phyloP scores from a whole-genome alignment of 2,888 invertebrate genomes.

The Chrysotoxum bicinctum region DNA sequence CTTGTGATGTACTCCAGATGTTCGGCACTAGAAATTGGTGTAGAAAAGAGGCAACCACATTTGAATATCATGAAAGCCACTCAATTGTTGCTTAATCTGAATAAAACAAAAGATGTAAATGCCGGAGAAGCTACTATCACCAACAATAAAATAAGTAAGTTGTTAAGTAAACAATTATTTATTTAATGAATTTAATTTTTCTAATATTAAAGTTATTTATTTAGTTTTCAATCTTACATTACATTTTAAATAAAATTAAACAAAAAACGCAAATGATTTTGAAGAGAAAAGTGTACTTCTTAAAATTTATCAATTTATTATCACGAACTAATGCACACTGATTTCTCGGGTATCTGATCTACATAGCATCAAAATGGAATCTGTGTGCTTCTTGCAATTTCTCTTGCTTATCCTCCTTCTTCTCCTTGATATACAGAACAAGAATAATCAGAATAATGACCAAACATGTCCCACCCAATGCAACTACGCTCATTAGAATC shows the following conservation, averaged over 20 bases:
- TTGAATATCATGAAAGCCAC: too few species aligned
- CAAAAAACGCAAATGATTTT: background rate
- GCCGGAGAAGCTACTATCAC: too few species aligned
- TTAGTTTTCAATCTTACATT: conserved; percentile 2
- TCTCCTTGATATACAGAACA: conserved; percentile 94
- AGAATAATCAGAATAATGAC: conserved; percentile 92
- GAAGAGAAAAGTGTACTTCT: background rate
- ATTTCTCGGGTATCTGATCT: conserved; percentile 67
- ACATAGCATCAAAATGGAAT: conserved; percentile 95
- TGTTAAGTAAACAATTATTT: background rate
- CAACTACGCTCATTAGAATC: conserved; percentile 94
- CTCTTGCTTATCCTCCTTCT: conserved; percentile 90
- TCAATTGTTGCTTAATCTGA: too few species aligned
- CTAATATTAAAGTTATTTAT: background rate
- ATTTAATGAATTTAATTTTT: background rate
- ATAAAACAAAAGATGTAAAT: too few species aligned
- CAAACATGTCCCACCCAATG: conserved; percentile 92
- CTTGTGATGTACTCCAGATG: too few species aligned
- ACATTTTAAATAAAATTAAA: conserved; percentile 12
- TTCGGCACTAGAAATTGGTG: too few species aligned
- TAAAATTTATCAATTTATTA: background rate
- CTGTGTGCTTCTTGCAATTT: conserved; percentile 90
- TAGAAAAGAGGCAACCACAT: too few species aligned
- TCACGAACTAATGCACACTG: conserved; percentile 24
- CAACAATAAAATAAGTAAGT: too few species aligned